Base-by-base conservation (phyloP, 2,113 vertebrate genomes). In the Sturnus vulgaris region DNA sequence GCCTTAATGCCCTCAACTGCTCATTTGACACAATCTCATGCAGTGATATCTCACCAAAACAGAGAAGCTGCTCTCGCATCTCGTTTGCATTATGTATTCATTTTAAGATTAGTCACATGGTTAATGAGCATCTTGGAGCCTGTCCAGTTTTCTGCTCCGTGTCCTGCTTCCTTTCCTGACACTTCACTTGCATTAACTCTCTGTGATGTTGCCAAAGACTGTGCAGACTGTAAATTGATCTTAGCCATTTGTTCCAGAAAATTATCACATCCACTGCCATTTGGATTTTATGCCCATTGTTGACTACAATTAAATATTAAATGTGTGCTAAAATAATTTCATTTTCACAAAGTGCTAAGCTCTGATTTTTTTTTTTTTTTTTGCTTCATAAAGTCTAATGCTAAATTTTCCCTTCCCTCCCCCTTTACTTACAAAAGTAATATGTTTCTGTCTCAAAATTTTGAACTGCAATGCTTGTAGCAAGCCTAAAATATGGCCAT, bases 81-180 rank as follows among this genome's bases (percentile, higher is more conserved):
- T 97, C 35, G 39, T 98, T 97, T 98, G 75, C 93, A 97, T 97
- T 95, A 95, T 95, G 84, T 50, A 96, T 97, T 97, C 95, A 96
- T 97, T 97, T 96, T 95, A 94, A 97, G 96, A 98, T 97, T 93
- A 96, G 92, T 97, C 96, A 97, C 88, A 37, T 97, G 95, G 83
- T 81, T 97, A 96, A 97, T 95, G 95, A 97, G 64, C 72, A 91
- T 88, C 82, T 95, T 98, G 96, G 97, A 97, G 60, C 65, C 28
- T 92, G 90, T 97, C 97, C 97, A 97, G 91, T 95, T 95, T 97
- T 82, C 86, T 94, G 57, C 46, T 72, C 60, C 85, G 16, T 69
- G 92, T 95, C 75, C 73, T 92, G 69, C 81, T 97, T 82, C 70
- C 78, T 89, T 96, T 94, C 65, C 86, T 76, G 37, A 49, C 69